Evolutionary conservation across 2,888 invertebrate species (phyloP), one percentile per base, ranked within the genome.

Genomic region (Xestoiulus laeticollis): DNA sequence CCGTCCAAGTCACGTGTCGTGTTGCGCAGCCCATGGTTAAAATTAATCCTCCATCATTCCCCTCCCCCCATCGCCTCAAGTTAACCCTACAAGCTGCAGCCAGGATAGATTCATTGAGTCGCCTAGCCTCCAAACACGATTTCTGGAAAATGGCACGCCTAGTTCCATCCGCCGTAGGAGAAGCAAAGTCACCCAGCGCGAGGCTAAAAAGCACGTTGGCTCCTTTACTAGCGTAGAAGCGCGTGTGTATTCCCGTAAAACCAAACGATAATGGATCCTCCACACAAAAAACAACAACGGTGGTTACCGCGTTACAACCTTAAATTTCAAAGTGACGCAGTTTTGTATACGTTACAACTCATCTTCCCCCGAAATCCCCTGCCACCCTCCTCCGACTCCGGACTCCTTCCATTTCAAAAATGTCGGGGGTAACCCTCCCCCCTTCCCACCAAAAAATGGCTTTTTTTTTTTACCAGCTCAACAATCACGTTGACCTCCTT

Each of bases 401-500:
- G 48, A 48, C 48, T 48, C 19, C 48, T 48, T 48, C 48, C 48
- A 48, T 48, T 48, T 48, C 19, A 3, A 48, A 48, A 12, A 48
- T 59, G n/a, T 2, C 48, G n/a, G 22, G 59, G 59, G 59, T 59
- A 19, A 59, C 19, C 59, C 68, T 48, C 48, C 48, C 48, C 48
- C 48, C 48, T 48, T 48, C 48, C 48, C 48, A 2, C 68, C 68
- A n/a, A 26, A 59, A 59, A 59, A n/a, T 12, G 14, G 3, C 16
- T 48, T 48, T 0, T 68, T 68, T 68, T 68, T 68, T 68, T 10
- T 26, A 5, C 22, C 26, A 5, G 68, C 68, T 22, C 68, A 68
- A 68, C 68, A 68, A 68, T 68, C 68, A 22, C 68, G 68, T 68
- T 68, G 68, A 68, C 68, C 68, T 68, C 68, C 26, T 68, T 68